Conservation (phyloP, 2,797 vertebrate species). For the Pogonophryne albipinna region DNA sequence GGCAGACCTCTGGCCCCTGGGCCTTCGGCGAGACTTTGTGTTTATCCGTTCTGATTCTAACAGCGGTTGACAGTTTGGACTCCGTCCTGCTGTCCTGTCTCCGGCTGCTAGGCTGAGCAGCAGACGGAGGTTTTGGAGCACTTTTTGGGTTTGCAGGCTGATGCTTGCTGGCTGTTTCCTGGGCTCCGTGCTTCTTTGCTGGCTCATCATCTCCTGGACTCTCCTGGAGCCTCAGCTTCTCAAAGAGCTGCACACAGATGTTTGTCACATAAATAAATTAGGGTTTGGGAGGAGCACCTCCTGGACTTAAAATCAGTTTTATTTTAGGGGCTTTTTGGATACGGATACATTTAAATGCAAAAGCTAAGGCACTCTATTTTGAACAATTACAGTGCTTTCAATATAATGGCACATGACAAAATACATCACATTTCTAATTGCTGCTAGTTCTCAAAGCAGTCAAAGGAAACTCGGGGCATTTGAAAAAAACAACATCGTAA, state of each 20-base stretch:
- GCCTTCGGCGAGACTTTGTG: slow-evolving; percentile 12
- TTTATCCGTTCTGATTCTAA: slow-evolving; percentile 16
- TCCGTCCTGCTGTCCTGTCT: slow-evolving; percentile 8
- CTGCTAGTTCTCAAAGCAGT: slow-evolving; percentile 7
- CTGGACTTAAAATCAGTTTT: too few relatives aligned
- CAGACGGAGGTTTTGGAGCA: neutral
- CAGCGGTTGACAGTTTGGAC: slow-evolving; percentile 2
- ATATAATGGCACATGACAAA: too few relatives aligned
- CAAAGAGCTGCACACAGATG: slow-evolving; percentile 88
- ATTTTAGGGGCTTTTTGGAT: too few relatives aligned
- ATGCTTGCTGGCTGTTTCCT: slow-evolving; percentile 34
- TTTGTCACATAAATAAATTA: neutral
- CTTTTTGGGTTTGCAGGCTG: slow-evolving; percentile 24
- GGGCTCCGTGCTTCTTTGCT: slow-evolving; percentile 64
- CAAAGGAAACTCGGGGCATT: neutral
- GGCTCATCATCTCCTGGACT: slow-evolving; percentile 71
- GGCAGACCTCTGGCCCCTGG: slow-evolving; percentile 11
- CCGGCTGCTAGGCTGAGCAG: neutral
- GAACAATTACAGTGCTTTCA: too few relatives aligned
- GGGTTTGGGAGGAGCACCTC: too few relatives aligned
- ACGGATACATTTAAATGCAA: too few relatives aligned
- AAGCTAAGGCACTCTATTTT: too few relatives aligned
- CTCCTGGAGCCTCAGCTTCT: slow-evolving; percentile 92
- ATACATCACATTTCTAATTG: neutral
- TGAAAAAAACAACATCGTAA: neutral